Evolutionary conservation across 2,797 vertebrate genomes (phyloP).

Genomic region (Salarias fasciatus): DNA sequence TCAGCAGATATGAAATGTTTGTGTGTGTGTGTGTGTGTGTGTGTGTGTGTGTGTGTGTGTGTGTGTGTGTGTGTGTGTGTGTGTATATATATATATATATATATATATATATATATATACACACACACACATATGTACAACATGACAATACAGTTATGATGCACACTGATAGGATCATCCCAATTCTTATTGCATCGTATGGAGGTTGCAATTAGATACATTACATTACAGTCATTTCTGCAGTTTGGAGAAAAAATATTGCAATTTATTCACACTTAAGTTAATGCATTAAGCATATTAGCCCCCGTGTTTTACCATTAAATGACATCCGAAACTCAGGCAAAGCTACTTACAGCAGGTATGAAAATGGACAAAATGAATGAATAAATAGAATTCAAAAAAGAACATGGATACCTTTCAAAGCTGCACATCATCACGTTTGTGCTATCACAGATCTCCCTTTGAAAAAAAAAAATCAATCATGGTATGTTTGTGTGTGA

Average conservation of each 20-base stretch:
- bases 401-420: slow-evolving; percentile 23
- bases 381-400: slow-evolving; percentile 38
- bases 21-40: too few species aligned
- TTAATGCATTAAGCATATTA: too few species aligned
- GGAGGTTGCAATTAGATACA: slow-evolving; percentile 2
- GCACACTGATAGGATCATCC: not conserved
- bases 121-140: too few species aligned
- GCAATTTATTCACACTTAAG: not conserved
- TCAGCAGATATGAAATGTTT: slow-evolving; percentile 1
- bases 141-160: not conserved
- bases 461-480: slow-evolving; percentile 21
- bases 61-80: too few species aligned
- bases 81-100: too few species aligned
- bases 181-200: slow-evolving; percentile 9
- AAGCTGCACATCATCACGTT: slow-evolving; percentile 48
- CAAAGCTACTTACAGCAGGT: not conserved
- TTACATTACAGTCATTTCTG: not conserved
- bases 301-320: too few species aligned
- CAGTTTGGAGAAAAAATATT: slow-evolving; percentile 3
- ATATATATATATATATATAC: too few species aligned
- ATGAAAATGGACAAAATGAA: slow-evolving; percentile 5
- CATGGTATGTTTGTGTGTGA: slow-evolving; percentile 29
- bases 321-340: too few species aligned
- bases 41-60: too few species aligned
- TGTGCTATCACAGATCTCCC: slow-evolving; percentile 64